These are phyloP conservation scores for Squalus acanthias DNA, from an alignment of 2,797 vertebrate species.

Conservation along the genomic window DNA sequence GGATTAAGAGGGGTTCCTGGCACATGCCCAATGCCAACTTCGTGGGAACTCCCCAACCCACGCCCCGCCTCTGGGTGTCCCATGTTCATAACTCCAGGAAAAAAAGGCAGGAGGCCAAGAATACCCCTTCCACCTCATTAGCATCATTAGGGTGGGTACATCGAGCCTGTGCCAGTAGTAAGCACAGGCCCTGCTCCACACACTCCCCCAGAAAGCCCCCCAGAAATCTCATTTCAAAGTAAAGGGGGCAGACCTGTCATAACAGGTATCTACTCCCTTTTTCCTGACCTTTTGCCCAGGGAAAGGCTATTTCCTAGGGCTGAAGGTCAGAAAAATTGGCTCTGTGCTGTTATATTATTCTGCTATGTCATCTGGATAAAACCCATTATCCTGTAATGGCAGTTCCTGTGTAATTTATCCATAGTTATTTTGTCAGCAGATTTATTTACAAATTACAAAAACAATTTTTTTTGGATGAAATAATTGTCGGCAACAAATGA, in stretches of 20 bases:
- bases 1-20: not conserved
- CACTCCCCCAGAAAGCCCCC: not conserved
- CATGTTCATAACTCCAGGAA: not conserved
- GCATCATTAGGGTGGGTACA: not conserved
- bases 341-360: not conserved
- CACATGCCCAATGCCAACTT: not conserved
- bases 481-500: conserved; percentile 4
- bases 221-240: not conserved
- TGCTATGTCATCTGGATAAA: not conserved
- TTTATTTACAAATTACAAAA: conserved; percentile 22
- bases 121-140: not conserved
- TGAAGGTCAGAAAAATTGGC: not conserved
- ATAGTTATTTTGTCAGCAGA: conserved; percentile 11
- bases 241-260: not conserved
- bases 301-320: not conserved
- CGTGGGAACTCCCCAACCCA: not conserved
- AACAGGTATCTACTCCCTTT: not conserved
- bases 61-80: not conserved
- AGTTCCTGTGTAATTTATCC: not conserved
- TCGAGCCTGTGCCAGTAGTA: not conserved
- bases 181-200: not conserved
- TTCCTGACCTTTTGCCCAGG: not conserved
- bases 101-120: not conserved
- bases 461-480: not conserved
- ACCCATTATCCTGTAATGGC: not conserved